Conservation (phyloP, 2,113 vertebrate genomes). For the Megalops atlanticus region DNA sequence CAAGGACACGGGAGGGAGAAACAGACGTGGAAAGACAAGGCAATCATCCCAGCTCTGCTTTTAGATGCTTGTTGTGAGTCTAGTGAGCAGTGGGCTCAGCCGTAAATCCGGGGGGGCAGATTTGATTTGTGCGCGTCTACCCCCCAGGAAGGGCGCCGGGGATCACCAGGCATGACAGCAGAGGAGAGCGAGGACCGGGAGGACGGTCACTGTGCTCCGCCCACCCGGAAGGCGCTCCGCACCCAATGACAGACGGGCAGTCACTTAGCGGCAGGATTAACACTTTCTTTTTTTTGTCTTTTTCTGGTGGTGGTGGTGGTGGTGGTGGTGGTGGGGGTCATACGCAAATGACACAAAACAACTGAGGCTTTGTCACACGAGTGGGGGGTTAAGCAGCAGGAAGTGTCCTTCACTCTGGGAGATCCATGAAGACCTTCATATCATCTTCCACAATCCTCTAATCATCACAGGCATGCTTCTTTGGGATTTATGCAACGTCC, state of each 20-base stretch:
- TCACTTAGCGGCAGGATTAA: too few species aligned
- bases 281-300: too few species aligned
- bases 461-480: too few species aligned
- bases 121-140: neutral
- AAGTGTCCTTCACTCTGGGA: too few species aligned
- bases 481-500: too few species aligned
- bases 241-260: too few species aligned
- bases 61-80: neutral
- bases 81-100: neutral
- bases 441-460: too few species aligned
- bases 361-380: neutral
- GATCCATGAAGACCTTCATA: too few species aligned
- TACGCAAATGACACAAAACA: neutral
- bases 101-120: neutral
- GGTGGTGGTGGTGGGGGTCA: too few species aligned
- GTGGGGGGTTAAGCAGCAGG: too few species aligned
- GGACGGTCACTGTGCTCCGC: neutral
- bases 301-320: too few species aligned
- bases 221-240: neutral
- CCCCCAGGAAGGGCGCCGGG: neutral
- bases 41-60: neutral
- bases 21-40: neutral
- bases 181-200: neutral
- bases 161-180: neutral
- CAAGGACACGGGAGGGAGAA: neutral